These are phyloP conservation scores for Diloba caeruleocephala DNA, from an alignment of 2,888 invertebrate genomes.

Conservation along the genomic window DNA sequence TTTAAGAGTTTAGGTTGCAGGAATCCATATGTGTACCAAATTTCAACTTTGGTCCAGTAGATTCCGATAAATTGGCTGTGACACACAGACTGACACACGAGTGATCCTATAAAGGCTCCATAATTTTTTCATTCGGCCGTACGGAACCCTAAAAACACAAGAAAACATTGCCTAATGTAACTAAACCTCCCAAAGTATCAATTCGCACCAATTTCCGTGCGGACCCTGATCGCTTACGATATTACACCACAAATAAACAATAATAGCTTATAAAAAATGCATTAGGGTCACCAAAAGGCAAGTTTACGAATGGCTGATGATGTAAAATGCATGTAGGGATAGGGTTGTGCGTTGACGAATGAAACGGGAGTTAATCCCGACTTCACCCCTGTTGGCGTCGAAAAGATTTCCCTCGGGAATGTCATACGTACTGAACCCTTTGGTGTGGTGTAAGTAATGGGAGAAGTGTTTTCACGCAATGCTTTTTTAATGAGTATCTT, in stretches of 20 bases:
- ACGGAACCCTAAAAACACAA: not conserved
- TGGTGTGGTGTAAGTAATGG: constrained; percentile 48
- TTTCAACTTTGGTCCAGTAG: too few species aligned
- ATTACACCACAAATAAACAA: constrained; percentile 43
- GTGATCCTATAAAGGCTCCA: too few species aligned
- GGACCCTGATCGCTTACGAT: constrained; percentile 37
- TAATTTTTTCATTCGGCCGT: too few species aligned
- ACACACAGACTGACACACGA: too few species aligned
- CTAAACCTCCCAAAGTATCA: constrained; percentile 12
- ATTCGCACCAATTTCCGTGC: constrained; percentile 12
- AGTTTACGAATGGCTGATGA: constrained; percentile 61
- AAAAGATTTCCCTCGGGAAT: constrained; percentile 83
- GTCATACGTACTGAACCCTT: constrained; percentile 67
- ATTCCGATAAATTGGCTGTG: too few species aligned
- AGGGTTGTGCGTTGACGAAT: constrained; percentile 77
- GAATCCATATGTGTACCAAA: too few species aligned
- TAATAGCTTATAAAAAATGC: constrained; percentile 49
- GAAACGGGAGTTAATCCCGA: constrained; percentile 82
- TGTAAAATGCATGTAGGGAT: constrained; percentile 74
- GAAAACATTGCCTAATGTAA: constrained; percentile 6
- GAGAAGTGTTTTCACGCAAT: not conserved
- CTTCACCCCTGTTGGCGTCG: constrained; percentile 78
- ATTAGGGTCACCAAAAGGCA: constrained; percentile 54
- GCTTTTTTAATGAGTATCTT: too few species aligned
- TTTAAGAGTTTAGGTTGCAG: too few species aligned